Evolutionary conservation across 2,888 invertebrate genomes (phyloP), one percentile per base, ranked within the genome.

Genomic region (Calephelis perditalis): DNA sequence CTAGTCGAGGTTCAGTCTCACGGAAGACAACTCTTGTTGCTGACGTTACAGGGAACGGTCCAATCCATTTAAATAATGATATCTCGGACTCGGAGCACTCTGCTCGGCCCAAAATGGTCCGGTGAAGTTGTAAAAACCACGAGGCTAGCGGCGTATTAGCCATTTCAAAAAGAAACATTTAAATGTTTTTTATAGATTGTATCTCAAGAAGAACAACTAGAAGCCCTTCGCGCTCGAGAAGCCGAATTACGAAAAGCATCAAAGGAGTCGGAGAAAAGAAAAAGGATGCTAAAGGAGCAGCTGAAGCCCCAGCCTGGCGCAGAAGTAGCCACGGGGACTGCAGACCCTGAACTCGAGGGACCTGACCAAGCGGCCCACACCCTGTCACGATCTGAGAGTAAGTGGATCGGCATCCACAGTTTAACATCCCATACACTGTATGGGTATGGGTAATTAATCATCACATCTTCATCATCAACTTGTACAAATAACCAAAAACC

Each of bases 211-310:
- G 86, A 86, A 61, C 71, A 72, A 44, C 47, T 89, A 0, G 65
- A 74, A 70, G 84, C 78, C 2, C 78, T 88, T 77, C 74, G 85
- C 65, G 92, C 92, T 8, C 92, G 94, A 59, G 92, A 93, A 66
- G 79, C 82, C 2, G 81, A 92, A 0, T 91, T 93, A 63, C 86
- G 90, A 68, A 81, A 84, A 61, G 86, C 92, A 8, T 88, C 92
- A 47, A 82, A 86, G 65, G 92, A 94, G 70, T 93, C 94, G 0
- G 92, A 93, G 63, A 78, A 77, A 3, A 79, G 94, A 35, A 94
- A 93, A 71, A 76, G 81, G 63, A 74, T 74, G 49, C 81, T 93
- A 37, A 92, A 91, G 70, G 75, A 84, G 66, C 86, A 74, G 26
- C 78, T 87, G 4, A 73, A 73, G 63, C 75, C 73, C 0, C 91